Evolutionary conservation across 2,888 invertebrate species (phyloP).

Genomic region (Nymphalis c-album): DNA sequence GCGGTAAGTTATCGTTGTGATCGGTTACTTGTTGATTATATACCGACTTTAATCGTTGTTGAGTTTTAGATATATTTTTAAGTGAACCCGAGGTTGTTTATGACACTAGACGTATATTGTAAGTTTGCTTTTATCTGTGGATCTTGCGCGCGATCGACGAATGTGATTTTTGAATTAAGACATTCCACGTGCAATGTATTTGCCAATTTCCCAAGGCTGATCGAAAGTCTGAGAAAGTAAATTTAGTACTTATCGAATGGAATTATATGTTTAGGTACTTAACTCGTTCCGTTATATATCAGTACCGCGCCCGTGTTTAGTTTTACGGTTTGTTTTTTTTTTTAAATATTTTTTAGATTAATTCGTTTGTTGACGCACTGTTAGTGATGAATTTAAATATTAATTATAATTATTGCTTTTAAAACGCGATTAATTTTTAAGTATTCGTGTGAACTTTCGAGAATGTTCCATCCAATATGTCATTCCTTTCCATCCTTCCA

Average conservation of each 20-base stretch:
- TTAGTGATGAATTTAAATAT: conserved; percentile 39
- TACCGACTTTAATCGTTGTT: conserved; percentile 70
- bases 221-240: conserved; percentile 58
- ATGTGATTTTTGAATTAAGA: conserved; percentile 66
- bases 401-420: conserved; percentile 15
- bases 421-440: conserved; percentile 7
- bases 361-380: conserved; percentile 54
- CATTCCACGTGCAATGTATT: conserved; percentile 70
- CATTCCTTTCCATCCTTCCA: not conserved
- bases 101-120: conserved; percentile 46
- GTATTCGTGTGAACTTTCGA: not conserved
- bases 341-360: conserved; percentile 48
- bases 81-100: conserved; percentile 54
- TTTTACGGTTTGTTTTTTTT: conserved; percentile 51
- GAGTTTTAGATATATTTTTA: conserved; percentile 57
- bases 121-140: conserved; percentile 35
- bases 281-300: conserved; percentile 50
- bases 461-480: not conserved
- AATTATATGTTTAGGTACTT: conserved; percentile 50
- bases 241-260: conserved; percentile 47
- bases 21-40: conserved; percentile 56
- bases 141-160: conserved; percentile 48
- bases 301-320: conserved; percentile 69
- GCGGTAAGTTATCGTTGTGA: conserved; percentile 40
- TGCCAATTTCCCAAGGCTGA: conserved; percentile 68